phyloP scores from a whole-genome alignment of 1,140 invertebrate species.

The Streblospio benedicti region DNA sequence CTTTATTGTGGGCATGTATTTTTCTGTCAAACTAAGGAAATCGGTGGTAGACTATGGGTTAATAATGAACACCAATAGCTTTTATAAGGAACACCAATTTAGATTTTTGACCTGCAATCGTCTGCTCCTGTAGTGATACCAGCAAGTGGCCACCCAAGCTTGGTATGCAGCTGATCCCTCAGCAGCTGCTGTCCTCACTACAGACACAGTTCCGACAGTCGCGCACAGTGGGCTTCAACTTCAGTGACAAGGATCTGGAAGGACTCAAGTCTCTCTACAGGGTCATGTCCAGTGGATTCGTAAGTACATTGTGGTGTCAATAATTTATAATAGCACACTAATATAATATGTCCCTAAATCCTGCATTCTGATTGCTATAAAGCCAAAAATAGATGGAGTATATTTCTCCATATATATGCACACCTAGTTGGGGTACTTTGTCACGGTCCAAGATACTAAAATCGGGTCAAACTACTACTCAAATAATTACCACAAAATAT shows the following conservation, averaged over 20 bases:
- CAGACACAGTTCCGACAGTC: conserved; percentile 54
- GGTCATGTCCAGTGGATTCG: conserved; percentile 83
- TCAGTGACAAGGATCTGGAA: conserved; percentile 58
- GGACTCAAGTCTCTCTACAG: conserved; percentile 73
- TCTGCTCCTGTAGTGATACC: conserved; percentile 58
- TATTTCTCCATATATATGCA: no score
- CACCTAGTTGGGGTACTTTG: no score
- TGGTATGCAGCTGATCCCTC: conserved; percentile 87
- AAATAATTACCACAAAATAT: no score
- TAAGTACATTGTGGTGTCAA: conserved; percentile 53
- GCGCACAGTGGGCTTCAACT: conserved; percentile 74
- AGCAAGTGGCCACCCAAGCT: conserved; percentile 85
- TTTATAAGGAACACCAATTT: neutral
- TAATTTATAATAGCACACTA: neutral
- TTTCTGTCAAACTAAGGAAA: no score
- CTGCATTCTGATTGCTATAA: no score
- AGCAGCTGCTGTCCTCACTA: conserved; percentile 65
- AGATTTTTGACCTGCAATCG: neutral
- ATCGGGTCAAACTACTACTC: no score
- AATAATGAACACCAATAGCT: no score
- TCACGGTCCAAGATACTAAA: no score
- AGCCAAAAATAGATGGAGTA: no score
- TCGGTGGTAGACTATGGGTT: no score
- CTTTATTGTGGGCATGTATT: no score
- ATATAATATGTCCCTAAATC: neutral